Percentiles rank a stretch among this genome's conserved stretches.
Conservation (phyloP, 2,888 invertebrate species). For the Conops quadrifasciatus region DNA sequence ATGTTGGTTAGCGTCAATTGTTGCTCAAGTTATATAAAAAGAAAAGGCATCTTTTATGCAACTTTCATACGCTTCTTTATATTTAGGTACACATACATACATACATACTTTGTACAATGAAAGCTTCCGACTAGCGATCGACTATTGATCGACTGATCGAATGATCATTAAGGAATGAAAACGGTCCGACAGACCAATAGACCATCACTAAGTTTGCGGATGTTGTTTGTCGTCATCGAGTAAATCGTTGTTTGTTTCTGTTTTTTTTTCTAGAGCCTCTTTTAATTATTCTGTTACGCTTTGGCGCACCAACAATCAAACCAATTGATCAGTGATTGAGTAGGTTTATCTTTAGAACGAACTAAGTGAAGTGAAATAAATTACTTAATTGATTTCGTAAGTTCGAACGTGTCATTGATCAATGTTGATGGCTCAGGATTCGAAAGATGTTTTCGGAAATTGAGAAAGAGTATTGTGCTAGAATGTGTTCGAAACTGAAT, state of each 20-base stretch:
- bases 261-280: not conserved
- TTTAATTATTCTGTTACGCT: constrained; percentile 5
- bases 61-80: no score
- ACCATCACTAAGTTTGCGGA: not conserved
- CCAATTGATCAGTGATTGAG: not conserved
- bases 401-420: not conserved
- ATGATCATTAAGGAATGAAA: not conserved
- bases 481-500: no score
- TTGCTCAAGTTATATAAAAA: constrained; percentile 14
- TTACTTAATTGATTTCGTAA: not conserved
- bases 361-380: not conserved
- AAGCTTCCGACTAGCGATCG: not conserved
- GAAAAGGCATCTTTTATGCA: no score
- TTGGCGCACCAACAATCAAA: not conserved
- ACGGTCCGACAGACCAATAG: not conserved
- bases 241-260: not conserved
- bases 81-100: not conserved
- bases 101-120: not conserved
- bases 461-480: no score
- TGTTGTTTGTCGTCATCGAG: not conserved
- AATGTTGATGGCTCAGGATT: not conserved
- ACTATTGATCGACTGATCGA: not conserved
- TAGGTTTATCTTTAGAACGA: not conserved
- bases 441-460: no score
- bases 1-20: not conserved